These are phyloP conservation scores for Discoglossus pictus DNA, from an alignment of 2,797 vertebrate species.

Conservation along the genomic window DNA sequence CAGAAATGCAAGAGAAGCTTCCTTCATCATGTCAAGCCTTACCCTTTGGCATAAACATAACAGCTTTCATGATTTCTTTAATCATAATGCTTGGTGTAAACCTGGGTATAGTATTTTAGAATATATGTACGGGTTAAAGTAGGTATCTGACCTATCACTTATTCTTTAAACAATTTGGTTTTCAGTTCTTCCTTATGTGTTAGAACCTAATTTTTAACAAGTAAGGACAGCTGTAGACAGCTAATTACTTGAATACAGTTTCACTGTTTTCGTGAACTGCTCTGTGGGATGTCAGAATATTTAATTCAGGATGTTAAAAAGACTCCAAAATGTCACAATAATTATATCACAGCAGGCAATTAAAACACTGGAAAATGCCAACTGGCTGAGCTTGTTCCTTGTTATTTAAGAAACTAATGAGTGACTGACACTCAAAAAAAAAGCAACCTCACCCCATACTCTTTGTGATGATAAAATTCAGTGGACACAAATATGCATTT, in stretches of 20 bases:
- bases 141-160: constrained; percentile 13
- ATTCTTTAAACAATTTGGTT: constrained; percentile 70
- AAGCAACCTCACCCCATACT: constrained; percentile 33
- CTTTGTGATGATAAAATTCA: constrained; percentile 3
- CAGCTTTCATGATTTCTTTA: not conserved
- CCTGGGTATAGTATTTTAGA: too few relatives aligned
- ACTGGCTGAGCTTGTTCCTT: constrained; percentile 80
- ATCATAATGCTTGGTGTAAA: too few relatives aligned
- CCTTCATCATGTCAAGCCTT: not conserved
- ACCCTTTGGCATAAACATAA: not conserved
- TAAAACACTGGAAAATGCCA: constrained; percentile 86
- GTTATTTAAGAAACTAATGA: constrained; percentile 83
- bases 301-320: constrained; percentile 89
- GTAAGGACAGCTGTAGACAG: constrained; percentile 76
- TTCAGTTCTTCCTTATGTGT: constrained; percentile 67
- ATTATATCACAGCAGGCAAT: constrained; percentile 89
- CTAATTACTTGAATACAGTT: constrained; percentile 80
- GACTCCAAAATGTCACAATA: constrained; percentile 88
- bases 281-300: constrained; percentile 87
- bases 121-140: constrained; percentile 8
- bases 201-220: constrained; percentile 74
- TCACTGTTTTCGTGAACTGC: constrained; percentile 82
- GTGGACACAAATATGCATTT: constrained; percentile 21
- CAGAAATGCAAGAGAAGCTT: not conserved
- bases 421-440: constrained; percentile 75